phyloP scores from a whole-genome alignment of 2,888 invertebrate genomes.

The Himalopsyche japonica region DNA sequence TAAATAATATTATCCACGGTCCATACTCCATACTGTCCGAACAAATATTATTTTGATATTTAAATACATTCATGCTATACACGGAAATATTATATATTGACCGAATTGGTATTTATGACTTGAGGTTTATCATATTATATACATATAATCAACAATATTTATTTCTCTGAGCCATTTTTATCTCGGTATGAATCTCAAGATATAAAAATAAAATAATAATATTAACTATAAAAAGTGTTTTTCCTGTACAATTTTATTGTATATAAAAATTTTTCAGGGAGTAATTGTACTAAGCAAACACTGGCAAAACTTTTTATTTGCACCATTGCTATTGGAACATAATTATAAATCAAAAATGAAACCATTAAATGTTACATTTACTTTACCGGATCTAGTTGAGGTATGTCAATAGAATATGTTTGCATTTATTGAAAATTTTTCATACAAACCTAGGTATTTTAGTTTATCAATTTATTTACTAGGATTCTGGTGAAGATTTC shows the following conservation, averaged over 20 bases:
- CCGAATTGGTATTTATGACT: no score
- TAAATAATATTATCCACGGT: no score
- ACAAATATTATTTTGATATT: no score
- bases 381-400: constrained; percentile 82
- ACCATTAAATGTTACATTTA: constrained; percentile 86
- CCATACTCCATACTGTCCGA: no score
- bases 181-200: no score
- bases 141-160: no score
- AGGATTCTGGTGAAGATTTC: constrained; percentile 59
- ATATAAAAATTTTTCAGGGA: constrained; percentile 61
- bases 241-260: not conserved
- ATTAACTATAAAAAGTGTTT: not conserved
- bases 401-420: constrained; percentile 51
- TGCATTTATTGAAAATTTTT: not conserved
- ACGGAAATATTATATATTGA: no score
- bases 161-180: no score
- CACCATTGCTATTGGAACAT: constrained; percentile 86
- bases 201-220: not conserved
- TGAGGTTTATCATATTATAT: no score
- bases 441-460: not conserved
- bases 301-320: constrained; percentile 95
- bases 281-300: constrained; percentile 95
- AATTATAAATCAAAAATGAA: constrained; percentile 85
- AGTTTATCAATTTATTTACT: constrained; percentile 3
- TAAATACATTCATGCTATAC: no score